Evolutionary conservation across 2,888 invertebrate genomes (phyloP).

Genomic region (Julus scanicus): DNA sequence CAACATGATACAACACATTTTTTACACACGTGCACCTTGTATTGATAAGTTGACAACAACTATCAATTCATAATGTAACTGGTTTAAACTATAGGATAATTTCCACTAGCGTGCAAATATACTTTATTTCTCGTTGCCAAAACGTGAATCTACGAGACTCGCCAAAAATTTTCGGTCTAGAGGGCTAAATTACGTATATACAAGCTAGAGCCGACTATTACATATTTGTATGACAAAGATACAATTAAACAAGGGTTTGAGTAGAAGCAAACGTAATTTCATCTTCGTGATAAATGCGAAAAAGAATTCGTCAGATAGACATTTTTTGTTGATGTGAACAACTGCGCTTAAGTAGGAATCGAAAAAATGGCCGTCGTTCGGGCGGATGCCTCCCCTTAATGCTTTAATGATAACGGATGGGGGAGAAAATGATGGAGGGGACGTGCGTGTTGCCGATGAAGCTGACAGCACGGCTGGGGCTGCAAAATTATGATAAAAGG

Average conservation of each 20-base stretch:
- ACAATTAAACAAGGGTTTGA: background rate
- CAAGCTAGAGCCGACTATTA: background rate
- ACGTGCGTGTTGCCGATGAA: conserved; percentile 1
- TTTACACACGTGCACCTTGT: too few relatives aligned
- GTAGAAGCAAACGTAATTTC: background rate
- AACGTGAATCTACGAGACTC: too few relatives aligned
- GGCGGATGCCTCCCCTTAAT: background rate
- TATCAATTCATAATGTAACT: too few relatives aligned
- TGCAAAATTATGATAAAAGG: conserved; percentile 1
- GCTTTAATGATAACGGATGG: conserved; percentile 1
- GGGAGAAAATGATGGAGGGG: conserved; percentile 1
- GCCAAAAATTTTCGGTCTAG: too few relatives aligned
- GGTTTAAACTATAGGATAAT: too few relatives aligned
- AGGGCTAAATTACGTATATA: too few relatives aligned
- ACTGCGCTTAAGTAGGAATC: background rate
- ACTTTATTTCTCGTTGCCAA: too few relatives aligned
- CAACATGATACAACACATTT: too few relatives aligned
- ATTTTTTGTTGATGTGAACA: background rate
- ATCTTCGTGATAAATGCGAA: background rate
- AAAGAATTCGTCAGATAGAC: background rate
- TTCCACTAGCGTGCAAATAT: too few relatives aligned
- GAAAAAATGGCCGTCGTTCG: background rate
- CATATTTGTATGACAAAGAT: background rate
- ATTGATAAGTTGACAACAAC: too few relatives aligned
- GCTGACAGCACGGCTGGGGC: conserved; percentile 1